Evolutionary conservation across 2,888 invertebrate species (phyloP).

Genomic region (Diogma glabrata): DNA sequence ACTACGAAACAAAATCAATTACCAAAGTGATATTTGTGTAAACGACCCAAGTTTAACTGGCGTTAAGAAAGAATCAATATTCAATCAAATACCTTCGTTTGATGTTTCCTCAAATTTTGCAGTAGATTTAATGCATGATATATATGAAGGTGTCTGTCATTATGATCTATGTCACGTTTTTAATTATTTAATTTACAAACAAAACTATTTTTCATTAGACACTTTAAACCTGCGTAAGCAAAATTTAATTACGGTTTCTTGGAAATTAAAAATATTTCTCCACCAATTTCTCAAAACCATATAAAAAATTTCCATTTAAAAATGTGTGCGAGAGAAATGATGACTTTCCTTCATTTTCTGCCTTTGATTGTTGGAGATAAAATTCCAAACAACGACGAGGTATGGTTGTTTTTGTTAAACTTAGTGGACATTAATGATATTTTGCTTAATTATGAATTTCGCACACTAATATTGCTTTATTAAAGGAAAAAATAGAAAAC

Average conservation of each 20-base stretch:
- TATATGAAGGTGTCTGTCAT: not conserved
- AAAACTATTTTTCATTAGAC: not conserved
- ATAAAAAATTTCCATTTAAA: no score
- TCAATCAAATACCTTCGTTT: not conserved
- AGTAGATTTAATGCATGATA: not conserved
- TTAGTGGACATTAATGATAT: no score
- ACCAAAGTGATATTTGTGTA: not conserved
- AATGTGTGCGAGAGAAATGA: not conserved
- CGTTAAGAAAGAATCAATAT: not conserved
- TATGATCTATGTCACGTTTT: not conserved
- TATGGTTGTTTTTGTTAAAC: not conserved
- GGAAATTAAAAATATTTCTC: not conserved
- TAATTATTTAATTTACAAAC: not conserved
- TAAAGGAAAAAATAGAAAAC: not conserved
- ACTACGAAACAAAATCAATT: not conserved
- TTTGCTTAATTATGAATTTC: no score
- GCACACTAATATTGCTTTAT: no score
- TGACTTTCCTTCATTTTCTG: not conserved
- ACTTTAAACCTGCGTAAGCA: not conserved
- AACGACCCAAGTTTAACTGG: not conserved
- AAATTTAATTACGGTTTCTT: no score
- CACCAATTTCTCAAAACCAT: no score
- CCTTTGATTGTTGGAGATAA: not conserved
- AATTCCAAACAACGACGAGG: not conserved
- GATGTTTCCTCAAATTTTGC: not conserved